Evolutionary conservation across 1,140 invertebrate genomes (phyloP).

Genomic region (Tetraneura akinire): DNA sequence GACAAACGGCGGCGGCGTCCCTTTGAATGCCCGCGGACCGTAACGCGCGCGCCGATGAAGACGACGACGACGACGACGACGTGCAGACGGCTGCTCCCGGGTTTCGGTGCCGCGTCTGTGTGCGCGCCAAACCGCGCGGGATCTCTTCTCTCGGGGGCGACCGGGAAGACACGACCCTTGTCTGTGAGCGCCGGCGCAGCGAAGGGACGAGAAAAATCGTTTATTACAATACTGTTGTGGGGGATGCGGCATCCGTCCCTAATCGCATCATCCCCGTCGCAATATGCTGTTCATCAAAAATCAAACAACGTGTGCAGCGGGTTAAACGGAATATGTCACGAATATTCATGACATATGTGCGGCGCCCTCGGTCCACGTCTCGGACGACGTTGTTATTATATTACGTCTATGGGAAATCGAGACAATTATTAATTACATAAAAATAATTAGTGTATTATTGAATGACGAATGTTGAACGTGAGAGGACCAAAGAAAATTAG

Average conservation of each 20-base stretch:
- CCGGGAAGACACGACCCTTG: neutral
- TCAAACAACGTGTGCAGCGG: slow-evolving; percentile 8
- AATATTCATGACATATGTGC: no score
- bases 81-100: neutral
- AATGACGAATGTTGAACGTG: no score
- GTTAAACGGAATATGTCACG: neutral
- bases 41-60: slow-evolving; percentile 27
- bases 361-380: no score
- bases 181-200: neutral
- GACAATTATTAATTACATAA: no score
- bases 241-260: slow-evolving; percentile 18
- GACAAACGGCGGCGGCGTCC: slow-evolving; percentile 25
- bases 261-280: neutral
- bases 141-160: neutral
- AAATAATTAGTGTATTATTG: no score
- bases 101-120: no score
- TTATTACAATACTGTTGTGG: neutral
- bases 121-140: no score
- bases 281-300: neutral
- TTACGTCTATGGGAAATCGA: no score
- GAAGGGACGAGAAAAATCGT: slow-evolving; percentile 31
- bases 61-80: slow-evolving; percentile 35
- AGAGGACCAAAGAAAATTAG: no score
- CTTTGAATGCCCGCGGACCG: slow-evolving; percentile 17
- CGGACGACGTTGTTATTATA: no score